Percentiles rank a stretch among this genome's conserved stretches.
Conservation (phyloP, 2,797 vertebrate species). For the Phalloptychus januarius region DNA sequence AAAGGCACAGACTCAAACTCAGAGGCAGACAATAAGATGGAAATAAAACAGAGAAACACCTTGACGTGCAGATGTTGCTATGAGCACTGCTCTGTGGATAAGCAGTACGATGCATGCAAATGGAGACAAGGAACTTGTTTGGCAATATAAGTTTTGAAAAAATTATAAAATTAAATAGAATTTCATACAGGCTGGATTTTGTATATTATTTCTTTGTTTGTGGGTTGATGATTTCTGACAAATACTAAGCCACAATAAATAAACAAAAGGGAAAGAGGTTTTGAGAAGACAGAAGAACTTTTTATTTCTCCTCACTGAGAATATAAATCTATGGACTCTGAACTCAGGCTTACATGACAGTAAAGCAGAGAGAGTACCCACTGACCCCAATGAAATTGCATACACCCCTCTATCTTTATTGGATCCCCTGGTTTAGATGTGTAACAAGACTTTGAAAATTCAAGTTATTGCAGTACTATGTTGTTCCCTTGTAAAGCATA, state of each 20-base stretch:
- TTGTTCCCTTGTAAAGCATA: neutral
- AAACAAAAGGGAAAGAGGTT: neutral
- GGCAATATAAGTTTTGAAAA: constrained; percentile 2
- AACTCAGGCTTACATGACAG: neutral
- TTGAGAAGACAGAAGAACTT: neutral
- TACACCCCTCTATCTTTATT: neutral
- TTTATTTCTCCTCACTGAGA: constrained; percentile 1
- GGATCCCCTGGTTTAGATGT: neutral
- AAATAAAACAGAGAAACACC: constrained; percentile 33
- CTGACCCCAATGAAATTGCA: neutral
- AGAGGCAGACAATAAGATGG: constrained; percentile 11
- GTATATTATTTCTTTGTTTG: neutral
- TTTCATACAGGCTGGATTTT: neutral
- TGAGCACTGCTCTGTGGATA: constrained; percentile 25
- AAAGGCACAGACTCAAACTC: constrained; percentile 13
- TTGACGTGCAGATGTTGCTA: constrained; percentile 22
- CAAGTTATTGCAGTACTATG: neutral
- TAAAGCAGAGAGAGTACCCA: neutral
- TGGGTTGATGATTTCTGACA: neutral
- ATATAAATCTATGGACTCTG: neutral
- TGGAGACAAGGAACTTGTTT: constrained; percentile 15
- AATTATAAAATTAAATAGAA: constrained; percentile 4
- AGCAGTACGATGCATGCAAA: constrained; percentile 26
- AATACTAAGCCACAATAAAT: neutral
- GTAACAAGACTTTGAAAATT: neutral